Conservation (phyloP, 2,113 vertebrate genomes). For the Notiomystis cincta region DNA sequence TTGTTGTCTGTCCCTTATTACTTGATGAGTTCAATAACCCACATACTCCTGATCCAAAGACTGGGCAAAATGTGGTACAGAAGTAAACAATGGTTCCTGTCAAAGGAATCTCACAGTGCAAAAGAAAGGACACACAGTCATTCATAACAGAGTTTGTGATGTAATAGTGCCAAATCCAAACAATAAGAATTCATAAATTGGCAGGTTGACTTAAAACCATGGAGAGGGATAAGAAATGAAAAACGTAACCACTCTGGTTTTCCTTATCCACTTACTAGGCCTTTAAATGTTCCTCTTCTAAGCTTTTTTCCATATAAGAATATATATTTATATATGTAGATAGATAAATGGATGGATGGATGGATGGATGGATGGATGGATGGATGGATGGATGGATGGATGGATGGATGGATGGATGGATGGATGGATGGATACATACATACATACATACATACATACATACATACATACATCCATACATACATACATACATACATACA, state of each 20-base stretch:
- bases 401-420: not conserved
- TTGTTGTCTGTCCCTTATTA: not conserved
- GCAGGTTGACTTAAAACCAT: not conserved
- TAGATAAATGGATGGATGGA: not conserved
- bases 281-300: not conserved
- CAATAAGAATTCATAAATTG: not conserved
- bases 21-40: not conserved
- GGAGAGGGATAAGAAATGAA: not conserved
- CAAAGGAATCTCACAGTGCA: not conserved
- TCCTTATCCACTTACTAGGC: not conserved
- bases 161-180: not conserved
- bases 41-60: not conserved
- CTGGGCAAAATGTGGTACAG: not conserved
- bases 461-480: not conserved
- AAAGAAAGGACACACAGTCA: not conserved
- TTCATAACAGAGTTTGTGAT: not conserved
- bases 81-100: not conserved
- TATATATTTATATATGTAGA: not conserved
- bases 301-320: not conserved
- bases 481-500: not conserved
- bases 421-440: not conserved
- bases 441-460: not conserved
- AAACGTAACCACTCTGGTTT: not conserved
- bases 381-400: not conserved
- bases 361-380: not conserved